Base-by-base conservation (phyloP, 1,140 invertebrate genomes). In the Zaprionus tsacasi region DNA sequence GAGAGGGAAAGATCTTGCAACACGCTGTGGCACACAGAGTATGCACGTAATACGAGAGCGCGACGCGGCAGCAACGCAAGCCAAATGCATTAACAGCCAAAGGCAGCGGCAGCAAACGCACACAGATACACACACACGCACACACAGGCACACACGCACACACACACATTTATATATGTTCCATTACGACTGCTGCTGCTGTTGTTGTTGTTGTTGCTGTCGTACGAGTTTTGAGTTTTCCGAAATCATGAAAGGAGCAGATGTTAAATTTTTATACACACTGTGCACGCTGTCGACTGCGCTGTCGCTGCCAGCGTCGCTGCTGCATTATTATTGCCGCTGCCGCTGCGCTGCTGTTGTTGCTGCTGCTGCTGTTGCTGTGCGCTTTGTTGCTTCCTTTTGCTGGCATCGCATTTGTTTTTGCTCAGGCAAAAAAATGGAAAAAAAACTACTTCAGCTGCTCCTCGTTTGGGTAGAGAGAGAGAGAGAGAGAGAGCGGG, bases 221-320 rank as follows among this genome's bases (percentile, higher is more conserved):
- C 73, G 73, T 76, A 78, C 82, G 83, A 91, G 88, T 91, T 91
- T 91, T 91, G 82, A 91, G 87, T 91, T 91, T 91, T 91, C 89
- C 89, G 89, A 91, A 91, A 89, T 91, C 89, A 89, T 91, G 81
- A 91, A 91, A 91, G 89, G 83, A 91, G 89, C 89, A 91, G 89
- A 91, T 91, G 89, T 91, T 91, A 91, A 88, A 89, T 91, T 91
- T 91, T 82, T 91, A 89, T 89, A 87, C 82, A 87, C 82, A 87
- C 63, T 38, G 59, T 43, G 43, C 43, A 59, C 43, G 52, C 70
- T 65, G 40, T 55, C 72, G 69, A 45, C 43, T 4, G 50, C 45
- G 70, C 67, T 69, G 70, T 50, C 40, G 58, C 57, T 59, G 61
- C 36, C 58, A 52, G 40, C 55, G 76, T 56, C 70, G 52, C 71